Evolutionary conservation across 2,113 vertebrate species (phyloP).

Genomic region (Megaceryle maxima): DNA sequence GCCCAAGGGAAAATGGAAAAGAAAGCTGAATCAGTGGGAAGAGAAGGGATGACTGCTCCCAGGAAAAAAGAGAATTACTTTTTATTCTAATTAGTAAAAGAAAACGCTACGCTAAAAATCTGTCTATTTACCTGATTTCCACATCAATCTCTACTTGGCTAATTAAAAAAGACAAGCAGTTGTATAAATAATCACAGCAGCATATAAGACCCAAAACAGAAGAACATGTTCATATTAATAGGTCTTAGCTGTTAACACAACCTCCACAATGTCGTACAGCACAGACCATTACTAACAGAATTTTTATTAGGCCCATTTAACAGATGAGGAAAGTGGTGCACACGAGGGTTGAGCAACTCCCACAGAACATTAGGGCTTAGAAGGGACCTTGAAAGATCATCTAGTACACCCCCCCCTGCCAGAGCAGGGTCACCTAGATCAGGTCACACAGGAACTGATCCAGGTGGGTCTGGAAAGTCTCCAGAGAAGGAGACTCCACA

Average conservation of each 20-base stretch:
- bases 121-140: neutral
- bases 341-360: neutral
- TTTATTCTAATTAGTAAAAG: neutral
- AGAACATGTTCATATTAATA: neutral
- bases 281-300: neutral
- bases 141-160: neutral
- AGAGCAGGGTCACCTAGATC: too few species aligned
- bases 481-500: too few species aligned
- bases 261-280: neutral
- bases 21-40: neutral
- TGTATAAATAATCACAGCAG: neutral
- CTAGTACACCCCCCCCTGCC: too few species aligned
- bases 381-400: too few species aligned
- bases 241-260: neutral
- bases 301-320: neutral
- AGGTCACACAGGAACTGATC: too few species aligned
- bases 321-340: neutral
- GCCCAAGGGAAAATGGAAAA: neutral
- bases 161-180: neutral
- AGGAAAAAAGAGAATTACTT: neutral
- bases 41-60: neutral
- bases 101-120: neutral
- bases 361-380: too few species aligned
- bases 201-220: neutral
- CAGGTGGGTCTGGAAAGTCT: too few species aligned